These are phyloP conservation scores for Catostomus latipinnis DNA, from an alignment of 2,797 vertebrate species.

Conservation along the genomic window DNA sequence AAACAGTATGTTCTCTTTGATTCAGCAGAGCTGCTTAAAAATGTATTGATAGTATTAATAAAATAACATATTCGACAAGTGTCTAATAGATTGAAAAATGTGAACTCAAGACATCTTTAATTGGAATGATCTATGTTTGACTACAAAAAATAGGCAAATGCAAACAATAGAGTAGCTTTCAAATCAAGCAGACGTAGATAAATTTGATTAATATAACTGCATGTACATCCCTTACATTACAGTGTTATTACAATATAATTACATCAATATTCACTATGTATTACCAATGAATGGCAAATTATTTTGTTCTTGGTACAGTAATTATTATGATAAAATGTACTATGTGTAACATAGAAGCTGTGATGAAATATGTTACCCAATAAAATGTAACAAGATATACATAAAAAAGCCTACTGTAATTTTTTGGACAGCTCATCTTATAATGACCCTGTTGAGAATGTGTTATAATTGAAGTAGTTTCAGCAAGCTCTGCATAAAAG, in stretches of 20 bases:
- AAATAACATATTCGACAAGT: slow-evolving; percentile 40
- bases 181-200: not conserved
- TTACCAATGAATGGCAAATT: not conserved
- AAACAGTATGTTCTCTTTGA: slow-evolving; percentile 64
- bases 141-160: no score
- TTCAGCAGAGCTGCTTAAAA: slow-evolving; percentile 67
- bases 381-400: not conserved
- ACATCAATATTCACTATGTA: not conserved
- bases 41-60: slow-evolving; percentile 70
- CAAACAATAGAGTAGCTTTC: not conserved
- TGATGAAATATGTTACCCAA: not conserved
- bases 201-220: not conserved
- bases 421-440: not conserved
- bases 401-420: not conserved
- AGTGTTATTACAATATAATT: not conserved
- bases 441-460: not conserved
- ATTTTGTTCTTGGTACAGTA: not conserved
- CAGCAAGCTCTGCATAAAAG: not conserved
- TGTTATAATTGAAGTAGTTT: slow-evolving; percentile 3
- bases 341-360: not conserved
- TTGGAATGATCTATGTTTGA: not conserved
- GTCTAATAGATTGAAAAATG: slow-evolving; percentile 38
- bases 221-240: not conserved
- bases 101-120: slow-evolving; percentile 26
- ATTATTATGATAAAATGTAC: not conserved